Percentiles rank a stretch among this genome's conserved stretches.
Evolutionary conservation across 1,140 invertebrate species (phyloP).

Genomic region (Oreohelix idahoensis): DNA sequence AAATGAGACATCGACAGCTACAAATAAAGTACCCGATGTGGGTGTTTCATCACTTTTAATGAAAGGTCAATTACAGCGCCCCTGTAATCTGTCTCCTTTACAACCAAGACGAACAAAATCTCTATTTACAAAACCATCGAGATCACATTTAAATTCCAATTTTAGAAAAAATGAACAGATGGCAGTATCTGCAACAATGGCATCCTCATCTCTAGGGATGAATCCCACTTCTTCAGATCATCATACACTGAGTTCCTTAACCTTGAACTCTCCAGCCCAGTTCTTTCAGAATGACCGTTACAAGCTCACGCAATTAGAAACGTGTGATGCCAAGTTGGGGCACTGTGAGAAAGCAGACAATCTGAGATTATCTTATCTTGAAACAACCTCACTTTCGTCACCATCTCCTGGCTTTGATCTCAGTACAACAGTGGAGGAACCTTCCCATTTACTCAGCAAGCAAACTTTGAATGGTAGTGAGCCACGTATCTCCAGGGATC

Average conservation of each 20-base stretch:
- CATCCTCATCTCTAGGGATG: constrained; percentile 4
- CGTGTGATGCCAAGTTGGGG: constrained; percentile 26
- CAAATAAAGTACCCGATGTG: not conserved
- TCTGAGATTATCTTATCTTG: constrained; percentile 3
- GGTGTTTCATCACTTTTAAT: not conserved
- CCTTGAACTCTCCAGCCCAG: not conserved
- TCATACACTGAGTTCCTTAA: not conserved
- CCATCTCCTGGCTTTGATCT: not conserved
- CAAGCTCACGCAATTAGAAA: constrained; percentile 28
- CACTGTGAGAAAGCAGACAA: constrained; percentile 29
- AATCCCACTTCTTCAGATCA: not conserved
- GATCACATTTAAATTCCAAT: not conserved
- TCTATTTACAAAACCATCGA: not conserved
- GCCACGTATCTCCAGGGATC: not conserved
- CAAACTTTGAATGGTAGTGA: not conserved
- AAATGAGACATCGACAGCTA: not conserved
- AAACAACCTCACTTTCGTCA: not conserved
- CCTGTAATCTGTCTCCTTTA: constrained; percentile 21
- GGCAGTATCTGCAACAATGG: not conserved
- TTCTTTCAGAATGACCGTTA: constrained; percentile 25
- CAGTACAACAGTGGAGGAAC: not conserved
- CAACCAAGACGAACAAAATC: constrained; percentile 5
- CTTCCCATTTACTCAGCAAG: not conserved
- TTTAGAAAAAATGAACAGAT: not conserved
- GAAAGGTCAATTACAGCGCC: not conserved